These are phyloP conservation scores for Aramus guarauna DNA, from an alignment of 2,113 vertebrate species.

Conservation along the genomic window DNA sequence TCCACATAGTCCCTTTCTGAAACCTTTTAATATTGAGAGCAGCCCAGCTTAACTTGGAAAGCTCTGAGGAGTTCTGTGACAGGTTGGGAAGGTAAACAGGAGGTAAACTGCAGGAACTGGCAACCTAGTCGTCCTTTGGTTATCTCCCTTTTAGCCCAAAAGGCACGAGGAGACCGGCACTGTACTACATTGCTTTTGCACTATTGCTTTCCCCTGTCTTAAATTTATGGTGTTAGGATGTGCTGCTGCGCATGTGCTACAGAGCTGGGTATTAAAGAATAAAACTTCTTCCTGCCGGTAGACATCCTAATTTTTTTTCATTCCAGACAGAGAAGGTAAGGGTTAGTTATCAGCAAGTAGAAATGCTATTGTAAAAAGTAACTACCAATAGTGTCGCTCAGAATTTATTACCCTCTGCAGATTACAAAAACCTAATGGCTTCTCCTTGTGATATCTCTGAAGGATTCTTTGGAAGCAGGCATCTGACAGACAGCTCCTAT, in stretches of 20 bases:
- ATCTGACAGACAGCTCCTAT: not conserved
- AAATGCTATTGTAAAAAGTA: not conserved
- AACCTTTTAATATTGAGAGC: not conserved
- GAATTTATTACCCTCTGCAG: not conserved
- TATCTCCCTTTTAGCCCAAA: not conserved
- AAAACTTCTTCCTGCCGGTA: not conserved
- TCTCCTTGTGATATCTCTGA: not conserved
- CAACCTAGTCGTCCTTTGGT: not conserved
- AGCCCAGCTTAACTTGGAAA: not conserved
- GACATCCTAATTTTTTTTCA: not conserved
- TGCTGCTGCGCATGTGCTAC: not conserved
- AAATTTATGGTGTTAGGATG: not conserved
- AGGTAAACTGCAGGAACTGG: not conserved
- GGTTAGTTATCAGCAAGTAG: not conserved
- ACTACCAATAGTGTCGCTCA: not conserved
- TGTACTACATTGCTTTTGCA: not conserved
- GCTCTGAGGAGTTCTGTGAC: not conserved
- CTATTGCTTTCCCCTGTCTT: not conserved
- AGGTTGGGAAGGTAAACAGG: not conserved
- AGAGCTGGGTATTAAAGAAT: not conserved
- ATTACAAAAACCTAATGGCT: not conserved
- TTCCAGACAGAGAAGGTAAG: not conserved
- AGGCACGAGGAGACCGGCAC: not conserved
- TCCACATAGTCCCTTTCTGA: not conserved
- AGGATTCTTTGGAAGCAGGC: slow-evolving; percentile 1